Evolutionary conservation across 2,113 vertebrate genomes (phyloP).

Genomic region (Sisor rabdophorus): DNA sequence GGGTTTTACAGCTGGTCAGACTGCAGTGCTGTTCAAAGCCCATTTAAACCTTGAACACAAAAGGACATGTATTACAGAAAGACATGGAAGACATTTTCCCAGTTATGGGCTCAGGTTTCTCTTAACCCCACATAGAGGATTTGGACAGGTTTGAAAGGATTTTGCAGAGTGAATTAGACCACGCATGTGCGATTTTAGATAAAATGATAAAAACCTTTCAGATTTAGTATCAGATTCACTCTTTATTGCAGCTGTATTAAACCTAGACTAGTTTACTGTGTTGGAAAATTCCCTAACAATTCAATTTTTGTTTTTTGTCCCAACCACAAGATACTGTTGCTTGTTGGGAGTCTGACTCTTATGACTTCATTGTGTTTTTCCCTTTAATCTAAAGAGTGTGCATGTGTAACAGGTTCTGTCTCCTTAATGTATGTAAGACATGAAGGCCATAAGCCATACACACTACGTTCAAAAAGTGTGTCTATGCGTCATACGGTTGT

Average conservation of each 20-base stretch:
- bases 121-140: conserved; percentile 23
- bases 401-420: too few relatives aligned
- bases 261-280: conserved; percentile 20
- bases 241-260: conserved; percentile 31
- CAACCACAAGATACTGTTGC: conserved; percentile 25
- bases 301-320: conserved; percentile 22
- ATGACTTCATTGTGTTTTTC: conserved; percentile 12
- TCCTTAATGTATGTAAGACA: neutral
- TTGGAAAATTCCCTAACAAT: conserved; percentile 26
- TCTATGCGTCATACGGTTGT: conserved; percentile 12
- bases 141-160: conserved; percentile 16
- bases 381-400: neutral
- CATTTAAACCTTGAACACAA: conserved; percentile 55
- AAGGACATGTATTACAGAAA: conserved; percentile 33
- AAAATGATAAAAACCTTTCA: conserved; percentile 14
- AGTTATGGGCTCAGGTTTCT: conserved; percentile 25
- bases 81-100: conserved; percentile 19
- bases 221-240: conserved; percentile 28
- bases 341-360: conserved; percentile 24
- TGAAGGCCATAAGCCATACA: neutral
- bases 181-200: conserved; percentile 10
- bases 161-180: conserved; percentile 2
- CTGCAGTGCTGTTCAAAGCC: conserved; percentile 53
- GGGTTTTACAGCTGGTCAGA: conserved; percentile 55
- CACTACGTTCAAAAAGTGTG: conserved; percentile 31